Conservation (phyloP, 2,888 invertebrate species). For the Sesamia inferens region DNA sequence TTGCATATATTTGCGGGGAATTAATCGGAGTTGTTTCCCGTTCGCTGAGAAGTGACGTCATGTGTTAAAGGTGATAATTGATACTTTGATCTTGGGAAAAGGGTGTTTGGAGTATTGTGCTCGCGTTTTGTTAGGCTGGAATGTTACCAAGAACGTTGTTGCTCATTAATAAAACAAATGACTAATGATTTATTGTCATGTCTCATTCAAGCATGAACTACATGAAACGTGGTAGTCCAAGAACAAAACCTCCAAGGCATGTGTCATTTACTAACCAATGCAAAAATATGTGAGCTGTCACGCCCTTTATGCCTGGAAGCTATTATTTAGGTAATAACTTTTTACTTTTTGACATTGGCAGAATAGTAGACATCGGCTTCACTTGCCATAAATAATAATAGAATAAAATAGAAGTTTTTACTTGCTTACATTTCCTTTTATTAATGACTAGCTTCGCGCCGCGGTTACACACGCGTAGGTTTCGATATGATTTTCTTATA, state of each 20-base stretch:
- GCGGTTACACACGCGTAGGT: too few species aligned
- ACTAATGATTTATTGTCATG: neutral
- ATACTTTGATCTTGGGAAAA: slow-evolving; percentile 46
- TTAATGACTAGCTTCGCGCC: too few species aligned
- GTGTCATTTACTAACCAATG: neutral
- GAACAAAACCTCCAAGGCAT: neutral
- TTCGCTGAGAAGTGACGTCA: slow-evolving; percentile 43
- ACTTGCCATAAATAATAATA: too few species aligned
- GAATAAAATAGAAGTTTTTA: too few species aligned
- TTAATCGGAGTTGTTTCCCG: slow-evolving; percentile 58
- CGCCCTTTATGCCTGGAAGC: too few species aligned
- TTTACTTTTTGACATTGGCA: too few species aligned
- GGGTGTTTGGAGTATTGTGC: slow-evolving; percentile 28
- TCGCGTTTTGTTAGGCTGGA: slow-evolving; percentile 25
- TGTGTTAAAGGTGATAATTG: slow-evolving; percentile 56
- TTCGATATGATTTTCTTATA: too few species aligned
- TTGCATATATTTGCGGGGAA: slow-evolving; percentile 68
- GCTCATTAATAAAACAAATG: slow-evolving; percentile 27
- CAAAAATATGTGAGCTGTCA: too few species aligned
- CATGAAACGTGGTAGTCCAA: neutral
- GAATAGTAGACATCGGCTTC: too few species aligned
- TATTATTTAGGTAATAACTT: too few species aligned
- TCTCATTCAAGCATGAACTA: neutral
- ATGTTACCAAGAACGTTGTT: neutral
- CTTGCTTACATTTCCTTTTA: too few species aligned